phyloP scores from a whole-genome alignment of 2,113 vertebrate genomes.

The Cheirogaleus medius region DNA sequence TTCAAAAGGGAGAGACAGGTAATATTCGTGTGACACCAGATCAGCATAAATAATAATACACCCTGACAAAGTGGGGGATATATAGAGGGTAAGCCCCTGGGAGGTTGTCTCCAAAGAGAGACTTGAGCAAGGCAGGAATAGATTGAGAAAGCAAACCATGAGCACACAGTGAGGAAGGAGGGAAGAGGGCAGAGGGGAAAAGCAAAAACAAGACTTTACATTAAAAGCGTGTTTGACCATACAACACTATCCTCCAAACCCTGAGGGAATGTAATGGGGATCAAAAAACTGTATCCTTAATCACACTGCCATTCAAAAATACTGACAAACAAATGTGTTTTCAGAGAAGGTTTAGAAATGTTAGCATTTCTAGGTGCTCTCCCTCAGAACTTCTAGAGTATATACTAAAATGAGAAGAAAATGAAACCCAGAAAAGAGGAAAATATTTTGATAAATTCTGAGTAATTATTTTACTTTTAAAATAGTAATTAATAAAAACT shows the following conservation, averaged over 20 bases:
- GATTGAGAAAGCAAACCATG: not conserved
- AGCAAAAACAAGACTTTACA: not conserved
- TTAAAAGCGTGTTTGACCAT: not conserved
- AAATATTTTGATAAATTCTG: not conserved
- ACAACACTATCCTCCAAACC: not conserved
- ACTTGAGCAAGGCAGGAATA: not conserved
- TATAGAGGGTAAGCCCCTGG: not conserved
- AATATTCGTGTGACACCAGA: not conserved
- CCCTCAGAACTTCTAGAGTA: not conserved
- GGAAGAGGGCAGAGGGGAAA: accelerated
- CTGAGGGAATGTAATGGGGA: not conserved
- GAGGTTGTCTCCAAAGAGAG: not conserved
- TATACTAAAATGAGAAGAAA: not conserved
- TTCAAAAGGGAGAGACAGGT: not conserved
- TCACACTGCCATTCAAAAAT: not conserved
- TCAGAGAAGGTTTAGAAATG: not conserved
- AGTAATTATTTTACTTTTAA: not conserved
- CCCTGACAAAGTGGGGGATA: not conserved
- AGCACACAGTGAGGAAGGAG: not conserved
- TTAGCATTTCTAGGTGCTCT: not conserved
- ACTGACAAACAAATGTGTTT: not conserved
- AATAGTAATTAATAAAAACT: not conserved
- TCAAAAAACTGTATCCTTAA: not conserved
- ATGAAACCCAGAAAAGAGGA: not conserved
- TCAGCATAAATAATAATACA: not conserved